These are phyloP conservation scores for Ericerus pela DNA, from an alignment of 1,140 invertebrate genomes.

Conservation along the genomic window DNA sequence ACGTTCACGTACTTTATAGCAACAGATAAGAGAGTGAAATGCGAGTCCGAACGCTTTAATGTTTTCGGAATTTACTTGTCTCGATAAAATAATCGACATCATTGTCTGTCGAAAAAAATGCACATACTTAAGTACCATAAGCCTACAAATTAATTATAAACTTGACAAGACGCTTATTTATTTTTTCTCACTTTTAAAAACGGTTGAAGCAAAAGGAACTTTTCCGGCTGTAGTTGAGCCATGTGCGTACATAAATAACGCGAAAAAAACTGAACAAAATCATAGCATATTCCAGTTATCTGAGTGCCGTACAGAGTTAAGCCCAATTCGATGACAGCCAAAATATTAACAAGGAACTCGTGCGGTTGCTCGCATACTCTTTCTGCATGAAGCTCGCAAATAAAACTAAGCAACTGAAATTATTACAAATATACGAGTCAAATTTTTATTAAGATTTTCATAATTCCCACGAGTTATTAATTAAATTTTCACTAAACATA, in stretches of 20 bases:
- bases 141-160: background rate
- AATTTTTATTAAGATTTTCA: background rate
- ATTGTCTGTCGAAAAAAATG: conserved; percentile 37
- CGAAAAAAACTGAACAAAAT: conserved; percentile 39
- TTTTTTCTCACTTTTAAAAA: conserved; percentile 46
- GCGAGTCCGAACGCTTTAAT: conserved; percentile 42
- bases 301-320: conserved; percentile 49
- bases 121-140: background rate
- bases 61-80: conserved; percentile 50
- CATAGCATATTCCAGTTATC: conserved; percentile 44
- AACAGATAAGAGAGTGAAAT: conserved; percentile 54
- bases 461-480: no score
- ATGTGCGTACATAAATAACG: conserved; percentile 34
- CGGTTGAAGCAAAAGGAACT: conserved; percentile 37
- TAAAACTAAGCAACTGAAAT: conserved; percentile 42
- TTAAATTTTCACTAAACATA: no score
- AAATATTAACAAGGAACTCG: conserved; percentile 41
- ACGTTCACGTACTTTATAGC: conserved; percentile 39
- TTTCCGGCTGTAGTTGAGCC: conserved; percentile 23
- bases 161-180: background rate
- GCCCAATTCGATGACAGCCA: conserved; percentile 50
- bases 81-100: conserved; percentile 48
- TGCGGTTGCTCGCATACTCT: conserved; percentile 39
- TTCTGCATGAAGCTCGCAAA: conserved; percentile 51
- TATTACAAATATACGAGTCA: conserved; percentile 5